Base-by-base conservation (phyloP, 2,888 invertebrate genomes). In the Folsomia manolachei region DNA sequence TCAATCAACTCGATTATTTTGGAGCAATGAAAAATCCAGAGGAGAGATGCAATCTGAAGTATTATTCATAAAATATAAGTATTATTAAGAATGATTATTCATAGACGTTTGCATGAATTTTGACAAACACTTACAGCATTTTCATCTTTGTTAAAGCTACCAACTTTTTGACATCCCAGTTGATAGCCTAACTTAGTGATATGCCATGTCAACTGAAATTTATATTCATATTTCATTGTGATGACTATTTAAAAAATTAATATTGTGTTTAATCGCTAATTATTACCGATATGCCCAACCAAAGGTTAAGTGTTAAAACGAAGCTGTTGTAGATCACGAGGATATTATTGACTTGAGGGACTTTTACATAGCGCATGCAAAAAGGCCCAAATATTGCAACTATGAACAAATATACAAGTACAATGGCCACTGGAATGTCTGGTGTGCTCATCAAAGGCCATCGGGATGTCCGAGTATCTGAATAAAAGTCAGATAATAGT, bases 391-490 rank as follows among this genome's bases (percentile, higher is more conserved):
- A 56, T 67, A 74, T 68, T 62, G 79, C 64, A 11, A 76, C 75
- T 14, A 73, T 73, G 23, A 74, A 66, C 27, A 81, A 65, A 69
- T 81, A 81, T 0, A 69, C 21, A 9, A 74, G 27, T 26, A 78
- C 79, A n/a, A 79, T 64, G 18, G 74, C 70, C 11, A 78, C 64
- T 11, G 78, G 74, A 14, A 69, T 71, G 24, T 75, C 72, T 2
- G 83, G 83, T 14, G 83, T 82, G 25, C 78, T 74, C 83, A 84
- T 83, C 64, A 84, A 75, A n/a, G 82, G 81, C 83, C 83, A 84
- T 27, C 80, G 78, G 52, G 81, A 80, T 18, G 83, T 83, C 25
- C 83, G 79, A 2, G 80, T 79, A 78, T 84, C 84, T 83, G 75
- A n/a, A 71, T 71, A 71, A 66, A 63, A 62, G 27, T 14, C 9